Percentiles rank a stretch among this genome's conserved stretches.
These are phyloP conservation scores for Ennomos quercinarius DNA, from an alignment of 2,888 invertebrate species.

Conservation along the genomic window DNA sequence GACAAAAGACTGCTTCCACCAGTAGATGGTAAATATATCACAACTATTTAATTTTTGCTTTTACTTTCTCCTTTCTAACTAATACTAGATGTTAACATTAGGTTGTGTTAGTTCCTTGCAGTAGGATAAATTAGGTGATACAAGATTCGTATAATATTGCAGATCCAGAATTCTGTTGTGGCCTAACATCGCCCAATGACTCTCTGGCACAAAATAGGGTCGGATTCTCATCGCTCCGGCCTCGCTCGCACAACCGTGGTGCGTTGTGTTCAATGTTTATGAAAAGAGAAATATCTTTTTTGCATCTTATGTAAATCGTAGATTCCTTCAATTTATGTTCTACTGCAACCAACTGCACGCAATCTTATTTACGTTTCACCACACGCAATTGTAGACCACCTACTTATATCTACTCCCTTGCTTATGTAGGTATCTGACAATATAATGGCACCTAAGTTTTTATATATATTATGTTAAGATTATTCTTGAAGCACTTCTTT, in stretches of 20 bases:
- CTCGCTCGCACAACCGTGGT: slow-evolving; percentile 87
- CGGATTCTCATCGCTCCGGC: slow-evolving; percentile 80
- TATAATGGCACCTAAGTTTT: slow-evolving; percentile 40
- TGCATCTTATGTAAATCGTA: slow-evolving; percentile 57
- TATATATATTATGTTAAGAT: slow-evolving; percentile 27
- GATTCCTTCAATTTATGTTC: slow-evolving; percentile 54
- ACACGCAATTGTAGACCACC: slow-evolving; percentile 60
- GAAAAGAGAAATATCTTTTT: slow-evolving; percentile 79
- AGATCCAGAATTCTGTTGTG: slow-evolving; percentile 96
- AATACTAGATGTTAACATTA: neutral
- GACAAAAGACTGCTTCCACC: slow-evolving; percentile 97
- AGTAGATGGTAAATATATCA: slow-evolving; percentile 89
- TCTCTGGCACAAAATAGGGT: slow-evolving; percentile 88
- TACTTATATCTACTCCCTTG: slow-evolving; percentile 47
- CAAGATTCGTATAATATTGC: slow-evolving; percentile 84
- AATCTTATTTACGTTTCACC: slow-evolving; percentile 42
- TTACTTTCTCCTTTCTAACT: neutral
- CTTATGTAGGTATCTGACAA: slow-evolving; percentile 51
- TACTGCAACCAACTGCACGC: slow-evolving; percentile 55
- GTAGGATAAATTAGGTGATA: slow-evolving; percentile 38
- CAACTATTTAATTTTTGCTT: slow-evolving; percentile 12
- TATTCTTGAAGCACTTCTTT: slow-evolving; percentile 16
- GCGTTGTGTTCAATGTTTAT: slow-evolving; percentile 85
- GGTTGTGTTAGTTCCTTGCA: slow-evolving; percentile 23
- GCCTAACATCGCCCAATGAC: slow-evolving; percentile 91